Percentiles rank a stretch among this genome's conserved stretches.
Evolutionary conservation across 2,797 vertebrate species (phyloP).

Genomic region (Megaceryle alcyon): DNA sequence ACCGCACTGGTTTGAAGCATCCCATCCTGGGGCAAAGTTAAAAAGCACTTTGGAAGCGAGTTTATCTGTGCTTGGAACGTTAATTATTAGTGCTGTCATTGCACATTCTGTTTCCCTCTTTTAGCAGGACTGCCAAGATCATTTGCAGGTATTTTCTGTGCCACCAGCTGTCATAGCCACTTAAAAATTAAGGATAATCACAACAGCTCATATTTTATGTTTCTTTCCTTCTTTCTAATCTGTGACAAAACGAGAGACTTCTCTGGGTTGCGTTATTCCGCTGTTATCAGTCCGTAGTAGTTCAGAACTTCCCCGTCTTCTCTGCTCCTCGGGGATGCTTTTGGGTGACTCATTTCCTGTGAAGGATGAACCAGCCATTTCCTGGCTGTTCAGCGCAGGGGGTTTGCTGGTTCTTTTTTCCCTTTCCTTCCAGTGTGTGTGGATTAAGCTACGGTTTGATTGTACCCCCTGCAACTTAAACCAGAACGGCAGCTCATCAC

Average conservation of each 20-base stretch:
- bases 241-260: not conserved
- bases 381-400: constrained; percentile 27
- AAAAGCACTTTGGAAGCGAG: not conserved
- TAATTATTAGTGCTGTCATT: not conserved
- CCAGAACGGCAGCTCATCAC: not conserved
- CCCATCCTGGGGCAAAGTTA: not conserved
- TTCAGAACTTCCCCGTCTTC: constrained; percentile 45
- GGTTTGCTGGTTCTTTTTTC: not conserved
- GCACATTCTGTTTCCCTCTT: not conserved
- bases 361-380: constrained; percentile 49
- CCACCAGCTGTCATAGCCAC: not conserved
- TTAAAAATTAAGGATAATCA: not conserved
- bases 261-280: not conserved
- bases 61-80: not conserved
- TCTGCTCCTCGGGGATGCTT: not conserved
- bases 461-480: not conserved
- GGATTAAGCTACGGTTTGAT: not conserved
- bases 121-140: not conserved
- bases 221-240: not conserved
- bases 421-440: not conserved
- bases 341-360: constrained; percentile 72
- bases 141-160: not conserved
- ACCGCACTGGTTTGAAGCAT: fast-evolving
- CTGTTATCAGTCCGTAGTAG: not conserved
- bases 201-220: not conserved